Conservation (phyloP, 2,888 invertebrate genomes). For the Pristionchus exspectatus region DNA sequence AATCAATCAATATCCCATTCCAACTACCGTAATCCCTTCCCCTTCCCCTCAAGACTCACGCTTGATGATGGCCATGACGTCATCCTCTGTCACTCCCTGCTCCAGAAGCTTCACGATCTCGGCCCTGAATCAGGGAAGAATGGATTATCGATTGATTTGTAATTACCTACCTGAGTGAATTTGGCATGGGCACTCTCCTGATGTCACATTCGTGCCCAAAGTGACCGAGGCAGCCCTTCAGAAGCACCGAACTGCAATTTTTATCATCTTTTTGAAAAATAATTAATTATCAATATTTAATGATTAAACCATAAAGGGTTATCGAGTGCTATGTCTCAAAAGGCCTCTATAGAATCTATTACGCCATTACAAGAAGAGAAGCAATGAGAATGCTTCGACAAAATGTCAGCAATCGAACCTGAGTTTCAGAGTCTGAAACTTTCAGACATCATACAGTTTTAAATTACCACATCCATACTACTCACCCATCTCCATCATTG, state of each 20-base stretch:
- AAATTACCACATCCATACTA: neutral
- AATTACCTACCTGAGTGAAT: conserved; percentile 55
- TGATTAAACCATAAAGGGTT: no score
- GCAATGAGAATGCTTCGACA: neutral
- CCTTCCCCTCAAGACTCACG: conserved; percentile 28
- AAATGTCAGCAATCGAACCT: no score
- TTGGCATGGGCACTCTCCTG: conserved; percentile 61
- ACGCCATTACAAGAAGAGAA: neutral
- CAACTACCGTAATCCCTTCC: neutral
- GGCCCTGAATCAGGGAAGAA: neutral
- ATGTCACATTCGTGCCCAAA: conserved; percentile 63
- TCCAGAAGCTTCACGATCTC: conserved; percentile 61
- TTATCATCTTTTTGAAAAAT: no score
- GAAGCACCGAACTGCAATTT: conserved; percentile 60
- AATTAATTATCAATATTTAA: no score
- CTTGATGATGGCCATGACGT: conserved; percentile 60
- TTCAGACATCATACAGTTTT: no score
- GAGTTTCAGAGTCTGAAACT: no score
- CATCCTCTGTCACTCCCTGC: conserved; percentile 61
- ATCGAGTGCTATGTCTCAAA: no score
- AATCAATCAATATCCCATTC: neutral
- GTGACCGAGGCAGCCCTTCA: conserved; percentile 67
- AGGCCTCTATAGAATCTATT: neutral
- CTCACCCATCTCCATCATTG: conserved; percentile 63
- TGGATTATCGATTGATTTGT: neutral